Evolutionary conservation across 1,140 invertebrate species (phyloP).

Genomic region (Bradynema listronoti): DNA sequence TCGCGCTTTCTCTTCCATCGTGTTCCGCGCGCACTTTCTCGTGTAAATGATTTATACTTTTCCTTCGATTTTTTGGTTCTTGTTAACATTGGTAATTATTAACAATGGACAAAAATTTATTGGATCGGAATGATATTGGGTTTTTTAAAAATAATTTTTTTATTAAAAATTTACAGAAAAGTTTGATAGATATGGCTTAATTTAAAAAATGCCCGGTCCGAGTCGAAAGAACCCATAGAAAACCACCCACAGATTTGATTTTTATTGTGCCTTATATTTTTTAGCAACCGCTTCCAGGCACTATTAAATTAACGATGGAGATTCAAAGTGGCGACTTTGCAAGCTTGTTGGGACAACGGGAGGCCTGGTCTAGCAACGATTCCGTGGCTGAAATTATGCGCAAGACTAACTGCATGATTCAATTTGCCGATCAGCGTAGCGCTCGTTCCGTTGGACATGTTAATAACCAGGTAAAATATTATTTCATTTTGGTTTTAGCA

Average conservation of each 20-base stretch:
- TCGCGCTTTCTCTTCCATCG: neutral
- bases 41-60: neutral
- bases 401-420: conserved; percentile 31
- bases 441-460: conserved; percentile 13
- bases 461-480: conserved; percentile 22
- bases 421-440: conserved; percentile 33
- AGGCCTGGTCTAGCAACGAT: conserved; percentile 29
- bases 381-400: conserved; percentile 29
- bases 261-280: neutral
- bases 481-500: neutral
- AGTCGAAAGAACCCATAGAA: too few species aligned
- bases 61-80: conserved; percentile 11
- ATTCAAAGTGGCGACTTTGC: conserved; percentile 23
- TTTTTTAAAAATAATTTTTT: too few species aligned
- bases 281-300: conserved; percentile 28
- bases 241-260: too few species aligned
- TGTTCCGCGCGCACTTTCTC: neutral
- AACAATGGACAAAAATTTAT: conserved; percentile 4
- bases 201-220: too few species aligned
- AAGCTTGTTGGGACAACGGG: conserved; percentile 21
- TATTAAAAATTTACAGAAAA: too few species aligned
- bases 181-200: too few species aligned
- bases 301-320: conserved; percentile 23
- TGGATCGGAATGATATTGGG: too few species aligned
- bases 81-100: conserved; percentile 5